Conservation (phyloP, 1,140 invertebrate genomes). For the Phthorimaea operculella region DNA sequence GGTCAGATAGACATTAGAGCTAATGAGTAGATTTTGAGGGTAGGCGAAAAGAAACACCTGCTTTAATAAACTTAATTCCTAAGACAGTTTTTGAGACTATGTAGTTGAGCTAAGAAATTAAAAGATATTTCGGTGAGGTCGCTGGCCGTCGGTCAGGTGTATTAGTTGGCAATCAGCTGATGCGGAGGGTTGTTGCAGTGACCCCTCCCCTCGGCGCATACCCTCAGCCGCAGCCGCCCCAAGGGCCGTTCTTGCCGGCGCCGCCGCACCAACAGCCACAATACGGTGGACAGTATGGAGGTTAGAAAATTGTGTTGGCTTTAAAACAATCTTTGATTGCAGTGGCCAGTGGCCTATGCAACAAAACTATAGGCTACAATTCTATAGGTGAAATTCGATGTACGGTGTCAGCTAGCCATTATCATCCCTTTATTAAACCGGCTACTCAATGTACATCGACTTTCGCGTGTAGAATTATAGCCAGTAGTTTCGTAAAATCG, state of each 20-base stretch:
- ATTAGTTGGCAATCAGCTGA: background rate
- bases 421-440: too few species aligned
- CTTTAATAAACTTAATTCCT: background rate
- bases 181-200: conserved; percentile 57
- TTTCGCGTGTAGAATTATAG: too few species aligned
- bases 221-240: conserved; percentile 63
- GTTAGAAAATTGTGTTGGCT: too few species aligned
- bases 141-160: background rate
- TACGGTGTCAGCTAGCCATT: too few species aligned
- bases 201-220: conserved; percentile 64
- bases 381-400: too few species aligned
- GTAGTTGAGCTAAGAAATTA: background rate
- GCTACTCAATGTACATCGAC: too few species aligned
- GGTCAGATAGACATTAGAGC: background rate
- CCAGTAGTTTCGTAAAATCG: too few species aligned
- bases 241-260: conserved; percentile 63
- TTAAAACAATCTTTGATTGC: background rate
- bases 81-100: background rate
- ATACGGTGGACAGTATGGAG: conserved; percentile 48
- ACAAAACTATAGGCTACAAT: too few species aligned
- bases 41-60: too few species aligned
- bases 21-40: too few species aligned
- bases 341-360: too few species aligned
- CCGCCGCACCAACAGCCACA: conserved; percentile 62
- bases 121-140: background rate